These are phyloP conservation scores for Antedon mediterranea DNA, from an alignment of 53 echinoderm and acorn worm species.

Conservation along the genomic window DNA sequence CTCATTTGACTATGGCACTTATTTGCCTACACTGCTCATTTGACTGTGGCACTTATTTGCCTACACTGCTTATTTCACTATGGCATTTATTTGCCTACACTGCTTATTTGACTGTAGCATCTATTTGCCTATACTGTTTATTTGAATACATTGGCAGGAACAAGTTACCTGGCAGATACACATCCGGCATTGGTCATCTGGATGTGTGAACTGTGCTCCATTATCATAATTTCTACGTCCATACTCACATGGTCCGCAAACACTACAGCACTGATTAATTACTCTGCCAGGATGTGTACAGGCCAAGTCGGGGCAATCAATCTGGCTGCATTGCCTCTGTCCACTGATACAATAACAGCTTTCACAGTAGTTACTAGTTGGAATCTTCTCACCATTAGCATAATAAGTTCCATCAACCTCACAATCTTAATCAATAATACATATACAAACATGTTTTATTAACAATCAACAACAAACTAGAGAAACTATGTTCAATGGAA, in stretches of 20 bases:
- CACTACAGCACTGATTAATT: slow-evolving; percentile 63
- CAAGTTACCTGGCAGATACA: slow-evolving; percentile 32
- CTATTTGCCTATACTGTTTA: no score
- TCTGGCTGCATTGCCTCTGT: slow-evolving; percentile 33
- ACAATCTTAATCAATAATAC: slow-evolving; percentile 29
- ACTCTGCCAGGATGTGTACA: slow-evolving; percentile 40
- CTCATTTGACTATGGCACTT: no score
- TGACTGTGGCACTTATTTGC: no score
- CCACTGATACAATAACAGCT: slow-evolving; percentile 46
- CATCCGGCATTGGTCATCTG: slow-evolving; percentile 27
- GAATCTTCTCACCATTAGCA: slow-evolving; percentile 40
- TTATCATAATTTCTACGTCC: slow-evolving; percentile 10
- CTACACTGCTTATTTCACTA: no score
- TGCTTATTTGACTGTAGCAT: no score
- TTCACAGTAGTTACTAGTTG: slow-evolving; percentile 48
- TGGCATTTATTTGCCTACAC: no score
- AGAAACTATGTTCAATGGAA: no score
- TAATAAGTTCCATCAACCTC: slow-evolving; percentile 41
- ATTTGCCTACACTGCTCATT: no score
- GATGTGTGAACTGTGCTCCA: slow-evolving; percentile 14
- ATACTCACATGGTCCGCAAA: slow-evolving; percentile 16
- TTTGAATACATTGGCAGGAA: no score
- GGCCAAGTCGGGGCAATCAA: slow-evolving; percentile 36
- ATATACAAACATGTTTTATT: background rate
- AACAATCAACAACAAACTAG: no score